phyloP scores from a whole-genome alignment of 2,797 vertebrate species.

The Chaetodon trifasciatus region DNA sequence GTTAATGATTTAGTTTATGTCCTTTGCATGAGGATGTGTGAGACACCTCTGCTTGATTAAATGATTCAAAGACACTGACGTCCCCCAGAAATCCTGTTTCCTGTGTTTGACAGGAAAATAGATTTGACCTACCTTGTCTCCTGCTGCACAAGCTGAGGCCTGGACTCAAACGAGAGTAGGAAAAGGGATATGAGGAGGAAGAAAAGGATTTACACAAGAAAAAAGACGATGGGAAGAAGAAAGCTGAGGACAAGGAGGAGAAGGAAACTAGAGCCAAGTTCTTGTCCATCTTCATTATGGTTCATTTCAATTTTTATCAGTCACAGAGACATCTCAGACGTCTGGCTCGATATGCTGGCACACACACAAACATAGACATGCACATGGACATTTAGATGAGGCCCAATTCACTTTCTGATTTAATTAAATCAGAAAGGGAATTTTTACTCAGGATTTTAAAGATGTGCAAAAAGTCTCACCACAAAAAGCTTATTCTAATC shows the following conservation, averaged over 20 bases:
- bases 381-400: slow-evolving; percentile 44
- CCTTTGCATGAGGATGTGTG: background rate
- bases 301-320: slow-evolving; percentile 66
- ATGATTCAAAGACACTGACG: slow-evolving; percentile 22
- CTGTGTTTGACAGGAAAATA: slow-evolving; percentile 36
- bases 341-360: slow-evolving; percentile 50
- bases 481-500: slow-evolving; percentile 26
- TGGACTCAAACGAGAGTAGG: slow-evolving; percentile 27
- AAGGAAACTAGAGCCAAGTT: slow-evolving; percentile 60
- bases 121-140: slow-evolving; percentile 30
- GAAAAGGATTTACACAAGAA: slow-evolving; percentile 18
- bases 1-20: slow-evolving; percentile 7
- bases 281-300: slow-evolving; percentile 70
- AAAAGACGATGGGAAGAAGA: slow-evolving; percentile 13
- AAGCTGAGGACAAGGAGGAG: background rate
- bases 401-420: slow-evolving; percentile 35
- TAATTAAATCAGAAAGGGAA: slow-evolving; percentile 56
- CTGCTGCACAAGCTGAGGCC: background rate
- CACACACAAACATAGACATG: slow-evolving; percentile 34
- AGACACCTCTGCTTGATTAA: slow-evolving; percentile 29
- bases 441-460: slow-evolving; percentile 24
- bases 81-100: slow-evolving; percentile 25
- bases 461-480: slow-evolving; percentile 27
- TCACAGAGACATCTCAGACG: slow-evolving; percentile 54
- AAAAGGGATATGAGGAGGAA: background rate